Evolutionary conservation across 2,113 vertebrate genomes (phyloP).

Genomic region (Dasyurus viverrinus): DNA sequence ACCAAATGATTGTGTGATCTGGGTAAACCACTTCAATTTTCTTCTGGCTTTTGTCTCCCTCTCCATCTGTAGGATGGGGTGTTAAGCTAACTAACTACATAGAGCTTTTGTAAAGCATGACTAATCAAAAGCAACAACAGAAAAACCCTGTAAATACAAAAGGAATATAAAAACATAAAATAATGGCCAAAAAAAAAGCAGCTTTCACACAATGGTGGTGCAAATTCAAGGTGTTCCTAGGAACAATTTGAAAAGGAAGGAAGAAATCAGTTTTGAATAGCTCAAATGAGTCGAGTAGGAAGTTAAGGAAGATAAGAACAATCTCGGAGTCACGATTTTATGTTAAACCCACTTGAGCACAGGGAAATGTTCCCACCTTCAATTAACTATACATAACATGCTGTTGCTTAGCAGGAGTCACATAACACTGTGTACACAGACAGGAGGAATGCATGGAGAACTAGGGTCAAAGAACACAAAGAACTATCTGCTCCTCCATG

Average conservation of each 20-base stretch:
- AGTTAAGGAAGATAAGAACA: conserved; percentile 18
- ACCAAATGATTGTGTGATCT: background rate
- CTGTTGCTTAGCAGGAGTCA: background rate
- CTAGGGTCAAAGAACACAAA: background rate
- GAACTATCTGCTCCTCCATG: background rate
- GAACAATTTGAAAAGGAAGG: conserved; percentile 30
- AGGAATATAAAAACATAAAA: background rate
- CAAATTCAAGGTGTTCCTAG: background rate
- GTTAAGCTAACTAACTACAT: background rate
- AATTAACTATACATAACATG: background rate
- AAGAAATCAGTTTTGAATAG: conserved; percentile 1
- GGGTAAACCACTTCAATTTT: background rate
- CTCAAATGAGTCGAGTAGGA: background rate
- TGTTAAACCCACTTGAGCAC: background rate
- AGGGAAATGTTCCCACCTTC: background rate
- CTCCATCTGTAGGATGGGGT: background rate
- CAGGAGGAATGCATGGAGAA: background rate
- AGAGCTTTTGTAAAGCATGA: background rate
- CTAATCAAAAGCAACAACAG: background rate
- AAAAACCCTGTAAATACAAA: conserved; percentile 23
- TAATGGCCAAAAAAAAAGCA: background rate
- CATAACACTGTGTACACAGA: background rate
- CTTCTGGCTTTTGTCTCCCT: background rate
- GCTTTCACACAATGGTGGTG: background rate
- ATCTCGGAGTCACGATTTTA: background rate